Base-by-base conservation (phyloP, 2,888 invertebrate species). In the Hipparchia sbordonii region DNA sequence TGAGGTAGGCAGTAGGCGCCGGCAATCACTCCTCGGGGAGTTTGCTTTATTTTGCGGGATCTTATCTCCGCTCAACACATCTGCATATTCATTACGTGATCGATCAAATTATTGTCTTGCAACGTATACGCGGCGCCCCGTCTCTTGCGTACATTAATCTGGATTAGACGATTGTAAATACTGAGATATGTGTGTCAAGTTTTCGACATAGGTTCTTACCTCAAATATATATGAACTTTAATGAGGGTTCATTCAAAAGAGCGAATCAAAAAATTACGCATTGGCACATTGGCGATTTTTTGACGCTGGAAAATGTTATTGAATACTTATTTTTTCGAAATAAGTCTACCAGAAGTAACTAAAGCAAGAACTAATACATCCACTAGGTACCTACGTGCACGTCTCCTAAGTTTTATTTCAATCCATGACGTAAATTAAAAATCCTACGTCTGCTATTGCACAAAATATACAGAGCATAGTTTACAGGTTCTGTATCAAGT, bases 41-140 rank as follows among this genome's bases (percentile, higher is more conserved):
- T 79, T 81, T 70, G 86, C 84, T 85, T 88, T 90, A 90, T 90
- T 82, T 89, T 89, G 91, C 82, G 89, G 88, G 85, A 84, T 84
- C 89, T 89, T 91, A 91, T 90, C 90, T 86, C 80, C 84, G 83
- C 87, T 91, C 89, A 87, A 89, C 89, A 88, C 87, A 92, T 92
- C 92, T 93, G 91, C 91, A 92, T 92, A 92, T 91, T 93, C 92
- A 92, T 92, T 89, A 90, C 85, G 85, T 88, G 89, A 92, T 92
- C 92, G 89, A 93, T 93, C 92, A 92, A 87, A 91, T 87, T 87
- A 90, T 87, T 86, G 76, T 74, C 70, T 63, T 67, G 63, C 69
- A 73, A 71, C 72, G 72, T 72, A 39, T 39, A 72, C 72, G 67
- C 39, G 71, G 67, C 65, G 61, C 75, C 56, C 54, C 60, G 70